Evolutionary conservation across 2,888 invertebrate species (phyloP), one percentile per base, ranked within the genome.

Genomic region (Sicus ferrugineus): DNA sequence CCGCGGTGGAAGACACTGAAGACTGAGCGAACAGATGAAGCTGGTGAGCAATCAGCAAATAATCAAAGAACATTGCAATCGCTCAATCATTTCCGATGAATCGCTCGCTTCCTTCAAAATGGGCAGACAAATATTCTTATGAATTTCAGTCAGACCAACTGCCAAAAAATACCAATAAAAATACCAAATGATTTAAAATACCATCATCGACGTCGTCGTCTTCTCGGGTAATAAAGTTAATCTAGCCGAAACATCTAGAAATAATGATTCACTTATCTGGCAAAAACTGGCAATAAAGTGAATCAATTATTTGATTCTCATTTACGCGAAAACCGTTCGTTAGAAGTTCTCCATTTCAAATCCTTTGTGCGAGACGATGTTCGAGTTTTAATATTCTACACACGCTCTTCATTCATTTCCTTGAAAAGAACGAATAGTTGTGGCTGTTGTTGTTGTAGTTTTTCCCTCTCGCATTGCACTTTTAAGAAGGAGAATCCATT

Each of bases 31-130:
- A 56, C n/a, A 48, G n/a, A 26, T 30, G 7, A 56, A 56, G 56
- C 28, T 28, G 3, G n/a, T 54, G 16, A 23, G 16, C 23, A 30
- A 28, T 56, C 30, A 26, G 56, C 14, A 56, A 56, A 28, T 28
- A 26, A 26, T 56, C 26, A 56, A 42, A 42, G n/a, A 42, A 42
- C 42, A 42, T 42, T 42, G n/a, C 52, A 52, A 19, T 52, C 52
- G 21, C 26, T 21, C 52, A 52, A 52, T 52, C 52, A 52, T 9
- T n/a, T n/a, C n/a, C n/a, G n/a, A n/a, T 34, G 7, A 14, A 14
- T 34, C 34, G 7, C 34, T 14, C 9, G 14, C 14, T 34, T 34
- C 34, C 34, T 34, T 34, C 34, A 1, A 14, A 34, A 34, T 34
- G 34, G 2, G 14, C 14, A 34, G 14, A 34, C n/a, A n/a, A n/a